Evolutionary conservation across 2,113 vertebrate species (phyloP).

Genomic region (Pelmatolapia mariae): DNA sequence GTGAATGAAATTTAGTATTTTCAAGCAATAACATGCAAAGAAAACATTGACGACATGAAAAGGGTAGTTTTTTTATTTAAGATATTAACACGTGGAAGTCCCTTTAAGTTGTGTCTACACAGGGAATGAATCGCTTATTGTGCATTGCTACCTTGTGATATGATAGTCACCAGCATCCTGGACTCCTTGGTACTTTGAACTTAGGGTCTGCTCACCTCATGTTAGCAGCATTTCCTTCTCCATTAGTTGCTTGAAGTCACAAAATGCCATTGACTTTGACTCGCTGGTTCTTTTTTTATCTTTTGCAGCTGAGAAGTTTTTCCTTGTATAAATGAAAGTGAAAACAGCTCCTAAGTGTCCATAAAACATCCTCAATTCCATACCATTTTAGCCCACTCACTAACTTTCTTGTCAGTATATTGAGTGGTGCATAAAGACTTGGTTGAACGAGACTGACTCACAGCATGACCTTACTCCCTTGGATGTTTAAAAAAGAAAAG

Average conservation of each 20-base stretch:
- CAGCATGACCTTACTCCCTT: neutral
- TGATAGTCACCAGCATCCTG: neutral
- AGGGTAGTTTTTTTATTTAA: neutral
- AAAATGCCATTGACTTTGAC: neutral
- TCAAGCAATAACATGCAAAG: neutral
- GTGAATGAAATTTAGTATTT: neutral
- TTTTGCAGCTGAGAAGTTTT: neutral
- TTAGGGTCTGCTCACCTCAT: neutral
- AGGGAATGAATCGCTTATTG: neutral
- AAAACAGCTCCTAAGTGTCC: neutral
- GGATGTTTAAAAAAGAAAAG: neutral
- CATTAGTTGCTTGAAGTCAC: neutral
- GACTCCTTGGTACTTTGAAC: neutral
- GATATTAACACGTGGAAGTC: neutral
- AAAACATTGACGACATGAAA: neutral
- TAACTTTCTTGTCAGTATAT: neutral
- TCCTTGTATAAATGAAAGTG: neutral
- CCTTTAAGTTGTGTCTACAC: neutral
- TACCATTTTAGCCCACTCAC: neutral
- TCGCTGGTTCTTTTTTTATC: neutral
- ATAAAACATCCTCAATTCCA: neutral
- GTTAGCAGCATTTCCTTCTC: neutral
- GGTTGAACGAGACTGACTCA: neutral
- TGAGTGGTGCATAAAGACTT: neutral
- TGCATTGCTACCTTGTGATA: neutral